Percentiles rank a stretch among this genome's conserved stretches.
phyloP scores from a whole-genome alignment of 2,888 invertebrate genomes.

The Caenorhabditis angaria region DNA sequence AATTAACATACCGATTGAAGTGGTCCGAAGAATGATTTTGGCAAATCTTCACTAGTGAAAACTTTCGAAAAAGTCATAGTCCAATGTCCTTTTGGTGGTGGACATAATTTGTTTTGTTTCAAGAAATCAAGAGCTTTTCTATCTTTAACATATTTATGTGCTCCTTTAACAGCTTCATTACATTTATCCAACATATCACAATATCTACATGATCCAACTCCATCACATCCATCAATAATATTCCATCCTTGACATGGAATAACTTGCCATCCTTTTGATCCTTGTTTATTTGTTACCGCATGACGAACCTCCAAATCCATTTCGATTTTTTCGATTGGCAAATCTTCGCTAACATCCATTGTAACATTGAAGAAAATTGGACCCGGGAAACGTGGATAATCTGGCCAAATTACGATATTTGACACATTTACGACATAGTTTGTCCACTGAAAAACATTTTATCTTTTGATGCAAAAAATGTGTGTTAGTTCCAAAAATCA shows the following conservation, averaged over 20 bases:
- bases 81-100: slow-evolving; percentile 69
- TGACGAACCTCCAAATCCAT: slow-evolving; percentile 72
- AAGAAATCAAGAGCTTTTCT: slow-evolving; percentile 66
- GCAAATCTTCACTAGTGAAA: slow-evolving; percentile 71
- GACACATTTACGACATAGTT: slow-evolving; percentile 72
- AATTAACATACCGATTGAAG: slow-evolving; percentile 72
- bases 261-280: slow-evolving; percentile 71
- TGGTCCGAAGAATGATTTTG: slow-evolving; percentile 72
- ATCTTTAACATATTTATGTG: slow-evolving; percentile 71
- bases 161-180: slow-evolving; percentile 70
- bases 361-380: slow-evolving; percentile 73
- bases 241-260: slow-evolving; percentile 73
- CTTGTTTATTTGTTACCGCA: slow-evolving; percentile 69
- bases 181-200: slow-evolving; percentile 72
- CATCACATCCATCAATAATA: slow-evolving; percentile 72
- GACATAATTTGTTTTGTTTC: slow-evolving; percentile 63
- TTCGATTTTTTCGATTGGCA: slow-evolving; percentile 70
- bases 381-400: slow-evolving; percentile 72
- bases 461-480: neutral
- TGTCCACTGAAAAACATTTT: slow-evolving; percentile 65
- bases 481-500: neutral
- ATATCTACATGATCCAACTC: slow-evolving; percentile 72
- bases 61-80: slow-evolving; percentile 72
- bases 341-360: slow-evolving; percentile 69
- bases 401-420: slow-evolving; percentile 72